Conservation (phyloP, 1,140 invertebrate species). For the Musca vetustissima region DNA sequence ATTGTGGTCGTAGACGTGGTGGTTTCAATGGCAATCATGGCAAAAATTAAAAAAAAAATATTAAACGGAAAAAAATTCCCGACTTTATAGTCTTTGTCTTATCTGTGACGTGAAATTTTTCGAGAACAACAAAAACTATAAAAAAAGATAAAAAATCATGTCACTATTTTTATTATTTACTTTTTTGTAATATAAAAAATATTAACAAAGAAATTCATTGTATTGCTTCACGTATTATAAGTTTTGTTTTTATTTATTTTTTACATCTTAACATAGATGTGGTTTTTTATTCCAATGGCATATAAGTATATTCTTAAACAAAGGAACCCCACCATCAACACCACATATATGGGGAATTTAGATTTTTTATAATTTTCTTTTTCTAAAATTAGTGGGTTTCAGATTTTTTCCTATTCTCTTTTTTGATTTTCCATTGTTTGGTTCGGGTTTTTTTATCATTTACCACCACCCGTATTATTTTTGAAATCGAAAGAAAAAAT, state of each 20-base stretch:
- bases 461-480: too few species aligned
- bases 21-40: not conserved
- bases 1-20: not conserved
- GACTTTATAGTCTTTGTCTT: not conserved
- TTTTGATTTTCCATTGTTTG: too few species aligned
- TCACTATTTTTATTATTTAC: too few species aligned
- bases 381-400: too few species aligned
- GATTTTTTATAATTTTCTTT: too few species aligned
- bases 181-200: not conserved
- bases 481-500: too few species aligned
- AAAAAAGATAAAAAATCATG: not conserved
- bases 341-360: too few species aligned
- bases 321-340: too few species aligned
- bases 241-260: not conserved
- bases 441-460: too few species aligned
- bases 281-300: too few species aligned
- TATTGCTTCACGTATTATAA: not conserved
- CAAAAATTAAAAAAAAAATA: not conserved
- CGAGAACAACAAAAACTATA: not conserved
- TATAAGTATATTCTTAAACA: too few species aligned
- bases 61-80: not conserved
- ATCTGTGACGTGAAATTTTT: conserved; percentile 6
- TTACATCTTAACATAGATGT: not conserved
- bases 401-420: too few species aligned
- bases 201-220: not conserved